Evolutionary conservation across 1,140 invertebrate species (phyloP).

Genomic region (Drosophila tsacasi): DNA sequence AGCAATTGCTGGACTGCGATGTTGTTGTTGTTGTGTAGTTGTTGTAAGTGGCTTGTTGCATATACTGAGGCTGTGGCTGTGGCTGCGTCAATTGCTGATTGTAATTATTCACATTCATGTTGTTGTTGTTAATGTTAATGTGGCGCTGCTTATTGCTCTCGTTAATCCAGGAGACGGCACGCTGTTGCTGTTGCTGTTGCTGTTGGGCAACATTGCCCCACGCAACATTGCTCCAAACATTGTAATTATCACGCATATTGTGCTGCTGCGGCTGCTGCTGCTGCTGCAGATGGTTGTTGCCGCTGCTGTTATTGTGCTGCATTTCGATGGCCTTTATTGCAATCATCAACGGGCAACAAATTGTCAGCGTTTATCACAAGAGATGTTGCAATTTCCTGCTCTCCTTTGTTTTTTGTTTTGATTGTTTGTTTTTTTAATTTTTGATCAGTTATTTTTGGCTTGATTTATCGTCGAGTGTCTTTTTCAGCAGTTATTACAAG

Average conservation of each 20-base stretch:
- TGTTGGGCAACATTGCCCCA: too few species aligned
- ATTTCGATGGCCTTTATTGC: slow-evolving; percentile 71
- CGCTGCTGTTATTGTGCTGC: slow-evolving; percentile 68
- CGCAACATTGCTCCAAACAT: slow-evolving; percentile 46
- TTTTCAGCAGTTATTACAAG: slow-evolving; percentile 19
- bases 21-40: slow-evolving; percentile 56
- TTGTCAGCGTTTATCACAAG: slow-evolving; percentile 75
- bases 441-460: slow-evolving; percentile 41
- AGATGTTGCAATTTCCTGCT: slow-evolving; percentile 41
- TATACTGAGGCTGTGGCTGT: slow-evolving; percentile 47
- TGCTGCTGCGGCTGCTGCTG: slow-evolving; percentile 40
- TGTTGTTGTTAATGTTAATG: slow-evolving; percentile 58
- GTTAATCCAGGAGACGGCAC: slow-evolving; percentile 37
- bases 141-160: slow-evolving; percentile 63
- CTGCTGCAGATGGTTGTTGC: slow-evolving; percentile 52
- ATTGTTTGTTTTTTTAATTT: slow-evolving; percentile 11
- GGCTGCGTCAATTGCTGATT: slow-evolving; percentile 66
- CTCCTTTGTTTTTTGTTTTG: slow-evolving; percentile 29
- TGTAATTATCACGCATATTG: slow-evolving; percentile 58
- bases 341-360: slow-evolving; percentile 77
- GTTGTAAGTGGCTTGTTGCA: slow-evolving; percentile 38
- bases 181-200: not conserved
- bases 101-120: slow-evolving; percentile 65
- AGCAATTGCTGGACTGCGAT: slow-evolving; percentile 47
- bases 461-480: slow-evolving; percentile 35